These are phyloP conservation scores for Crepidodera aurea DNA, from an alignment of 2,888 invertebrate genomes.

Conservation along the genomic window DNA sequence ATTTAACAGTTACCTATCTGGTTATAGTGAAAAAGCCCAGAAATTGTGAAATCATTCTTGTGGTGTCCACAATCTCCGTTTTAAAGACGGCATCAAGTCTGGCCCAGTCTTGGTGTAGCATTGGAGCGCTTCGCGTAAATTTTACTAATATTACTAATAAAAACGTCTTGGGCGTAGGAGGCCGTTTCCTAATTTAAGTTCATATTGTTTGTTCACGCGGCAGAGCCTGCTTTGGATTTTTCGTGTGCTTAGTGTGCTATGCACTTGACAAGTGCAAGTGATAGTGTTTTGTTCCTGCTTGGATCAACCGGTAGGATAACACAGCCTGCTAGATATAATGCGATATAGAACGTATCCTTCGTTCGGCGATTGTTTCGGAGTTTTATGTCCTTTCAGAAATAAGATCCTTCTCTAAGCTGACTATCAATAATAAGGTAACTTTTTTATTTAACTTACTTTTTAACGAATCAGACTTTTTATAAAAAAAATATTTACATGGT, in stretches of 20 bases:
- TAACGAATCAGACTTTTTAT: no score
- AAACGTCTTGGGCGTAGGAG: conserved; percentile 53
- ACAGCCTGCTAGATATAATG: conserved; percentile 24
- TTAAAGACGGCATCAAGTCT: conserved; percentile 52
- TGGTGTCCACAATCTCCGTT: conserved; percentile 41
- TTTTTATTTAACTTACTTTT: neutral
- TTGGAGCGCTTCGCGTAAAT: conserved; percentile 36
- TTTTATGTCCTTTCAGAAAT: neutral
- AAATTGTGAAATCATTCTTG: conserved; percentile 44
- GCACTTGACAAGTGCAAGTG: conserved; percentile 40
- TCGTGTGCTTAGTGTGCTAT: conserved; percentile 38
- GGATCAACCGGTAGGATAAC: conserved; percentile 28
- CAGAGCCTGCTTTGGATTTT: conserved; percentile 33
- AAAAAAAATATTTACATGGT: no score
- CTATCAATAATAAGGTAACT: conserved; percentile 8
- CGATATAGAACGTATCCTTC: conserved; percentile 21
- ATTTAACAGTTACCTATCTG: conserved; percentile 20
- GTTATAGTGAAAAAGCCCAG: conserved; percentile 28
- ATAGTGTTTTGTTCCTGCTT: conserved; percentile 34
- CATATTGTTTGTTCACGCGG: conserved; percentile 37
- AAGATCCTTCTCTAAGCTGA: neutral
- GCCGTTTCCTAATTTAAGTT: conserved; percentile 58
- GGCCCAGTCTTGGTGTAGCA: conserved; percentile 49
- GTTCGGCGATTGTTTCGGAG: no score
- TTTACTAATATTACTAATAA: conserved; percentile 50